phyloP scores from a whole-genome alignment of 2,113 vertebrate genomes.

The Seriola rivoliana region DNA sequence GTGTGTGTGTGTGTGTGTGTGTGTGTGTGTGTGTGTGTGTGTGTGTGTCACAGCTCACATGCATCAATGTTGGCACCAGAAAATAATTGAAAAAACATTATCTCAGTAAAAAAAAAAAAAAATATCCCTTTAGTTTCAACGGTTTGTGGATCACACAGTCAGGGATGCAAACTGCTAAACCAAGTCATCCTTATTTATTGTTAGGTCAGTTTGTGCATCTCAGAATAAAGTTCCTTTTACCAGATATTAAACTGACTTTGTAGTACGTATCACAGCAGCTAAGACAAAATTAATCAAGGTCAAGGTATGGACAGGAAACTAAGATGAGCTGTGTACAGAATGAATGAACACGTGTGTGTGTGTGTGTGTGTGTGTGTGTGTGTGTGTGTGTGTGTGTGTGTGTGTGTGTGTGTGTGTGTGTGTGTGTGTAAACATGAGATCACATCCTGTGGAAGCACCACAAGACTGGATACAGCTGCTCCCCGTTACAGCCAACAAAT shows the following conservation, averaged over 20 bases:
- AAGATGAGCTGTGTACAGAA: constrained; percentile 17
- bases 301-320: constrained; percentile 26
- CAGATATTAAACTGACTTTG: background rate
- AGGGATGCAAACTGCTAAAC: too few species aligned
- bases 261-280: background rate
- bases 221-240: background rate
- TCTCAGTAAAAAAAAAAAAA: background rate
- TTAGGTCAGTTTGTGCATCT: background rate
- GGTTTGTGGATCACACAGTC: background rate
- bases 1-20: too few species aligned
- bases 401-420: background rate
- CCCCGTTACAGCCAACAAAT: constrained; percentile 53
- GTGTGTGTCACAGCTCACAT: background rate
- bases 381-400: background rate
- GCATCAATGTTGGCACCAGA: background rate
- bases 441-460: constrained; percentile 59
- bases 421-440: constrained; percentile 46
- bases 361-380: too few species aligned
- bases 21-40: too few species aligned
- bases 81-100: background rate
- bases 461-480: constrained; percentile 60
- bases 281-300: constrained; percentile 28
- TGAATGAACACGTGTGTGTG: background rate
- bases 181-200: too few species aligned
- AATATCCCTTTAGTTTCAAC: background rate